Base-by-base conservation (phyloP, 1,140 invertebrate genomes). In the Hyphantria cunea region DNA sequence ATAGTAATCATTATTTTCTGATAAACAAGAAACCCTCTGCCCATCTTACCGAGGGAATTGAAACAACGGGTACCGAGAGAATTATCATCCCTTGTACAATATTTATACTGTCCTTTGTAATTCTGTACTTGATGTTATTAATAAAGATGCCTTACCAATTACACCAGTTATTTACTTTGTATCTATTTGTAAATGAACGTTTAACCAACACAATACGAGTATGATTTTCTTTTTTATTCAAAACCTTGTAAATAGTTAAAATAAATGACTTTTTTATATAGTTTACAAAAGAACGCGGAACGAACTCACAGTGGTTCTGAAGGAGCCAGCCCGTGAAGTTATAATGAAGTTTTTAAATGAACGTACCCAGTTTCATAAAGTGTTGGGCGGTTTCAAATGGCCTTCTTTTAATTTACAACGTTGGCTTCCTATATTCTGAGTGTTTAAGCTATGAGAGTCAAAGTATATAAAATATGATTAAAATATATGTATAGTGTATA, bases 291-390 rank as follows among this genome's bases (percentile, higher is more conserved):
- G 50, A 48, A 47, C 9, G 17, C 17, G 5, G 17, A 25, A 25
- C 17, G 45, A 56, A 37, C 48, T 32, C 25, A 12, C 34, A 60
- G 52, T 48, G 33, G 66, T 72, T 58, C 54, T 65, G 60, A 32
- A 65, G 68, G 51, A 63, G 66, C 15, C 51, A 49, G 60, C 13
- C 66, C 70, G 70, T 68, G 74, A 79, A 78, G 62, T 76, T 79
- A 74, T 83, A 79, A 83, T 79, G 76, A 83, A 80, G 75, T 76
- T 80, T 80, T 80, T 78, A 80, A 80, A 78, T 70, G 68, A 72
- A 78, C 64, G 66, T 60, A 48, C 59, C 48, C 48, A 32, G 61
- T 44, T 69, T 64, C 70, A 78, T 77, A 80, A 76, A 78, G 61
- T 68, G 68, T 44, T 62, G 68, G 68, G 70, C 41, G 55, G 60